Percentiles rank a stretch among this genome's conserved stretches.
Evolutionary conservation across 2,888 invertebrate species (phyloP).

Genomic region (Diadegma fenestrale): DNA sequence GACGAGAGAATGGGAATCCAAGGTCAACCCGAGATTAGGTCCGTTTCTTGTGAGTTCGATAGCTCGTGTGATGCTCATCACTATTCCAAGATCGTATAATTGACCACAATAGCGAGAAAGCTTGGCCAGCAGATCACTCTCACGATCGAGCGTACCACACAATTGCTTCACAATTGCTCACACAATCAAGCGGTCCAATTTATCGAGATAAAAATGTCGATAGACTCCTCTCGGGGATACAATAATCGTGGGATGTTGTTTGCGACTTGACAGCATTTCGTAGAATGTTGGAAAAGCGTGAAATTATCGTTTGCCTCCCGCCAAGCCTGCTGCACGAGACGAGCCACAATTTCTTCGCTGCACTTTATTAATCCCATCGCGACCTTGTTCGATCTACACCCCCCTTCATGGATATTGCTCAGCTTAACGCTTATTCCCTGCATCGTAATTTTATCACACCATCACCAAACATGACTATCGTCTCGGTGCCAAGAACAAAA

Average conservation of each 20-base stretch:
- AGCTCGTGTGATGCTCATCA: neutral
- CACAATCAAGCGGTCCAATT: neutral
- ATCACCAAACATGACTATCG: neutral
- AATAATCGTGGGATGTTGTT: neutral
- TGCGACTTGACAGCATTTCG: neutral
- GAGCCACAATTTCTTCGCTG: neutral
- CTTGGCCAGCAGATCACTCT: neutral
- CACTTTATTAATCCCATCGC: neutral
- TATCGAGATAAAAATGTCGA: neutral
- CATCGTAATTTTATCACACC: neutral
- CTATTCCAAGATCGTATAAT: slow-evolving; percentile 10
- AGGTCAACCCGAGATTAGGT: neutral
- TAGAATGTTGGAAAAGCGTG: neutral
- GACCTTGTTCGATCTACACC: neutral
- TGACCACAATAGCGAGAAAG: neutral
- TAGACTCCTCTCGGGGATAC: neutral
- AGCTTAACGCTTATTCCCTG: neutral
- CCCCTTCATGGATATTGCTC: neutral
- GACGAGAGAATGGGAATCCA: neutral
- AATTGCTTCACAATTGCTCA: neutral
- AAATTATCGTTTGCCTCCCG: neutral
- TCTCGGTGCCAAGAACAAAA: neutral
- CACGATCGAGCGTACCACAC: neutral
- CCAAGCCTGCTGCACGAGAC: neutral
- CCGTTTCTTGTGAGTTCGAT: neutral